Percentiles rank a stretch among this genome's conserved stretches.
Conservation (phyloP, 2,797 vertebrate species). For the Semotilus atromaculatus region DNA sequence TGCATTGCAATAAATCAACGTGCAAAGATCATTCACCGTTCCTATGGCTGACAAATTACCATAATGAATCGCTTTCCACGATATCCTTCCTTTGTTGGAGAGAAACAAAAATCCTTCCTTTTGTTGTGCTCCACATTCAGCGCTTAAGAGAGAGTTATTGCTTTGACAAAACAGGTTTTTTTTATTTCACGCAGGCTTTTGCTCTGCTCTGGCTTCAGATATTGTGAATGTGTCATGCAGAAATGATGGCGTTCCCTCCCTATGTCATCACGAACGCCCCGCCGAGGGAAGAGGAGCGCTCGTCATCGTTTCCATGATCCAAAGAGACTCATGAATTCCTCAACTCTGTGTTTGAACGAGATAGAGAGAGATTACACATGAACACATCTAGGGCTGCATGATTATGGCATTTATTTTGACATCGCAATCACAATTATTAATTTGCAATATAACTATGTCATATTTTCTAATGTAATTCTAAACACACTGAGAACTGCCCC, state of each 20-base stretch:
- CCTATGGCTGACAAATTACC: neutral
- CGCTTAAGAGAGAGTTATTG: constrained; percentile 10
- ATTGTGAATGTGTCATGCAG: neutral
- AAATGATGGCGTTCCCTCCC: neutral
- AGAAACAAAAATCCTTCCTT: neutral
- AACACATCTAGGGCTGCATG: neutral
- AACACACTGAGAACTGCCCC: neutral
- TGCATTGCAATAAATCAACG: neutral
- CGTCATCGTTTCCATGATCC: constrained; percentile 2
- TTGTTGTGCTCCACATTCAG: neutral
- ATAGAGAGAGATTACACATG: neutral
- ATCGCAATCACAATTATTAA: neutral
- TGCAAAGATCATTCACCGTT: neutral
- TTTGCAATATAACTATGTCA: neutral
- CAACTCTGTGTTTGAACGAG: neutral
- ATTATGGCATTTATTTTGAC: too few species aligned
- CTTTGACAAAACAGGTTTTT: neutral
- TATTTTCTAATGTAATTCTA: neutral
- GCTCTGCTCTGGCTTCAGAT: neutral
- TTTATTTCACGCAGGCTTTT: neutral
- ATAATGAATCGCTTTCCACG: neutral
- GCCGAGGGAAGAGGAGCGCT: too few species aligned
- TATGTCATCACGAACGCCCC: neutral
- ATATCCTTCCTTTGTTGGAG: neutral
- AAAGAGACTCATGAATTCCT: constrained; percentile 11